phyloP scores from a whole-genome alignment of 2,113 vertebrate genomes.

The Apeltes quadracus region DNA sequence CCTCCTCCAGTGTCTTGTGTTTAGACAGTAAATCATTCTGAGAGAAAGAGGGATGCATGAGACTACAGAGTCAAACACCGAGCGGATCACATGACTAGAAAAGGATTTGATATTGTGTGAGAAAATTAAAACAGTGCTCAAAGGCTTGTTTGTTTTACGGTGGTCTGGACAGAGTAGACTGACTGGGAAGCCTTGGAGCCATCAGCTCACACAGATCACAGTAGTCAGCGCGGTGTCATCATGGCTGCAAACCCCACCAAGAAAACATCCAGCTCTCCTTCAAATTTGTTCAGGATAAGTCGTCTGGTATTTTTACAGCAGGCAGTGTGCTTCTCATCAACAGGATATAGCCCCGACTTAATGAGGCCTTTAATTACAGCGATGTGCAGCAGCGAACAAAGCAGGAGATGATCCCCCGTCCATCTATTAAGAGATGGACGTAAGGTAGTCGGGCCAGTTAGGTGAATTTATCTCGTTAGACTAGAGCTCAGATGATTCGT shows the following conservation, averaged over 20 bases:
- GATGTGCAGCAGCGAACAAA: conserved; percentile 21
- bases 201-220: conserved; percentile 42
- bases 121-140: conserved; percentile 37
- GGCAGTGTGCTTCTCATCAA: not conserved
- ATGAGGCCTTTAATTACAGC: conserved; percentile 52
- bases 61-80: not conserved
- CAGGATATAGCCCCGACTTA: conserved; percentile 37
- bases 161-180: conserved; percentile 33
- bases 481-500: conserved; percentile 18
- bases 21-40: conserved; percentile 4
- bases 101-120: conserved; percentile 37
- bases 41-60: not conserved
- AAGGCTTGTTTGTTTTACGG: conserved; percentile 35
- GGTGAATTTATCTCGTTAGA: conserved; percentile 18
- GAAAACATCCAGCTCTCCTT: not conserved
- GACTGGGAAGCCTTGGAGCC: conserved; percentile 36
- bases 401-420: conserved; percentile 23
- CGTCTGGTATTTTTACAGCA: not conserved
- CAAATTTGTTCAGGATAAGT: not conserved
- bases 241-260: conserved; percentile 29
- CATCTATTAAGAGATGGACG: conserved; percentile 50
- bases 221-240: conserved; percentile 25
- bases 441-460: conserved; percentile 11
- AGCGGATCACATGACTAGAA: conserved; percentile 1
- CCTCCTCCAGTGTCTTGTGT: not conserved